A percentile compares a stretch with the other conserved stretches of the same genome.
These are phyloP conservation scores for Dryobates pubescens DNA, from an alignment of 2,797 vertebrate species.

Conservation along the genomic window DNA sequence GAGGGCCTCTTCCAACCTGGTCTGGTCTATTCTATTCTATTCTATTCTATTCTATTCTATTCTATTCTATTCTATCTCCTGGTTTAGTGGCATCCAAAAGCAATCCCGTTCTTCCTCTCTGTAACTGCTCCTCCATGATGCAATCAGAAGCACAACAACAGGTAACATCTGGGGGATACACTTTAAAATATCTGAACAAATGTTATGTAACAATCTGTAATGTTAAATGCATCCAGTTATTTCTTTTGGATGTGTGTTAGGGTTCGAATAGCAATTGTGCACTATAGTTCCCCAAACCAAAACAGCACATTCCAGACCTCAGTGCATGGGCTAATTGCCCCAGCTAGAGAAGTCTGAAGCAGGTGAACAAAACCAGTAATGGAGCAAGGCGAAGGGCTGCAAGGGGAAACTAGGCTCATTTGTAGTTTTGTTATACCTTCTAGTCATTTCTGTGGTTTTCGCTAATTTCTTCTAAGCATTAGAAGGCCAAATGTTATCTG, in stretches of 20 bases:
- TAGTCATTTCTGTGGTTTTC: background rate
- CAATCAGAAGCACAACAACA: background rate
- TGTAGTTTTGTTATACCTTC: background rate
- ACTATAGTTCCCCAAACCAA: background rate
- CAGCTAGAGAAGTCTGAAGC: background rate
- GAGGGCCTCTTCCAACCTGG: too few species aligned
- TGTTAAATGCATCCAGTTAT: background rate
- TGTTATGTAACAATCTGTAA: too few species aligned
- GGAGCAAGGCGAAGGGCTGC: background rate
- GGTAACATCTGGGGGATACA: background rate
- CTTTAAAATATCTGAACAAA: background rate
- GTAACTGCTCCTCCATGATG: background rate
- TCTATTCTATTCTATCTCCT: too few species aligned
- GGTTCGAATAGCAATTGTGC: background rate
- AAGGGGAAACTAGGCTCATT: background rate
- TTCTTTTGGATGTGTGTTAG: background rate
- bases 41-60: too few species aligned
- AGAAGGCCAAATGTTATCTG: background rate
- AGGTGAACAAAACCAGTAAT: background rate
- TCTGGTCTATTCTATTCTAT: too few species aligned
- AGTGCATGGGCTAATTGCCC: rapidly evolving
- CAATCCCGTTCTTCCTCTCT: background rate
- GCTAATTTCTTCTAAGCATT: background rate
- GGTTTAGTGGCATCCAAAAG: background rate
- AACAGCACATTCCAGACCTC: background rate